Base-by-base conservation (phyloP, 2,113 vertebrate species). In the Entomyzon cyanotis region DNA sequence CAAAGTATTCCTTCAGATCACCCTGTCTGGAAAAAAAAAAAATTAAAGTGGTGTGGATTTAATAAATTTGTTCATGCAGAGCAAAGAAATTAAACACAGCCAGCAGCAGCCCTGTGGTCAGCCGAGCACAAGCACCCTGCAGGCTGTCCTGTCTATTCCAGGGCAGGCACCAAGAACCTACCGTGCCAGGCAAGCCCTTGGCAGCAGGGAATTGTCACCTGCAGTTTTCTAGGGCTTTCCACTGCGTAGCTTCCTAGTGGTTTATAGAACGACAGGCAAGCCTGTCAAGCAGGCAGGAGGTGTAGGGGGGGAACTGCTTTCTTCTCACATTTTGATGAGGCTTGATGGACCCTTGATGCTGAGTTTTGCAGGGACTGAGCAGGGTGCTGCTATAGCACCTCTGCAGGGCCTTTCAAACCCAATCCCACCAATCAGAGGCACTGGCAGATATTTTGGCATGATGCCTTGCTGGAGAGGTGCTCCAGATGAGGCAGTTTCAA, bases 181-280 rank as follows among this genome's bases (percentile, higher is more conserved):
- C 30, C 1, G 0, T 49, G 35, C 49, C 30, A 46, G 15, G 39
- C 0, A 0, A 78, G 42, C 62, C 28, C 42, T 37, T 12, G 7
- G 25, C 65, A 25, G 24, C 76, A 42, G 9, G 14, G 27, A 84
- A 37, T 56, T 65, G 24, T 50, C 53, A 19, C 50, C 50, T 53
- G 75, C 37, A 12, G 18, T 70, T 70, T 82, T 58, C 46, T 35
- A 37, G 16, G 15, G 3, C 50, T 89, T 77, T 71, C 50, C 69
- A 37, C 21, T 9, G 24, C 8, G 41, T 15, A 7, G 21, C 60
- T 84, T 76, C 37, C 46, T 37, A 20, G 50, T 37, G 16, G 27
- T 55, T 91, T n/a, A 18, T 20, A 27, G 37, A 37, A 25, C 2
- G 6, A 76, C 41, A 67, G 60, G 7, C 22, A 55, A 85, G 33